phyloP scores from a whole-genome alignment of 2,888 invertebrate species.

The Polylopha cassiicola region DNA sequence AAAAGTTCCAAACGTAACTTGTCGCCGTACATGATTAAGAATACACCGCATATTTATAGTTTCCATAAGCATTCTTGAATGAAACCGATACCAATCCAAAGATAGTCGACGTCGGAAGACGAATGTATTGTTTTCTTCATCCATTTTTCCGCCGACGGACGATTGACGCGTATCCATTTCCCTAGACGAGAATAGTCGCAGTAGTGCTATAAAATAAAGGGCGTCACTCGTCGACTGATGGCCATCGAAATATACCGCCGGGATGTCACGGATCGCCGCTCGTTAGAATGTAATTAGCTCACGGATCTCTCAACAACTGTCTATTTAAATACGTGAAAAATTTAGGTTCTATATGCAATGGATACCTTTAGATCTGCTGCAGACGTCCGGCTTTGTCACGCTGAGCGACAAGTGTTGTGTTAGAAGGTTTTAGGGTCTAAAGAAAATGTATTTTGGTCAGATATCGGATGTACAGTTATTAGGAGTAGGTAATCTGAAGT shows the following conservation, averaged over 20 bases:
- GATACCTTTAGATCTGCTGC: conserved; percentile 28
- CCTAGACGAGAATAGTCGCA: conserved; percentile 59
- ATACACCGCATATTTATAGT: conserved; percentile 22
- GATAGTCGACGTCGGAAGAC: conserved; percentile 59
- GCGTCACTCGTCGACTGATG: conserved; percentile 59
- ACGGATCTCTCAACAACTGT: conserved; percentile 64
- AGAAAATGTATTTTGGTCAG: too few relatives aligned
- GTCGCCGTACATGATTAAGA: too few relatives aligned
- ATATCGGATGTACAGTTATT: too few relatives aligned
- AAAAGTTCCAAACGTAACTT: too few relatives aligned
- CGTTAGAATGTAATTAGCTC: conserved; percentile 75
- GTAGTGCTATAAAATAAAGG: conserved; percentile 69
- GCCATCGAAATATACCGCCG: conserved; percentile 59
- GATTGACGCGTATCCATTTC: conserved; percentile 75
- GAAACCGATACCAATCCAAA: conserved; percentile 58
- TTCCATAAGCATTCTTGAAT: conserved; percentile 26
- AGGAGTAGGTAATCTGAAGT: too few relatives aligned
- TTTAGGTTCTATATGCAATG: conserved; percentile 42
- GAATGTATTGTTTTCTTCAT: conserved; percentile 54
- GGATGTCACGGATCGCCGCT: conserved; percentile 67
- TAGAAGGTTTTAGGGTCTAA: too few relatives aligned
- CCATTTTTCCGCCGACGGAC: conserved; percentile 48
- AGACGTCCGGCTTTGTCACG: too few relatives aligned
- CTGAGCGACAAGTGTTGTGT: neutral
- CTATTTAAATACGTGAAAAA: conserved; percentile 58